Conservation (phyloP, 2,113 vertebrate genomes). For the Ahaetulla prasina region DNA sequence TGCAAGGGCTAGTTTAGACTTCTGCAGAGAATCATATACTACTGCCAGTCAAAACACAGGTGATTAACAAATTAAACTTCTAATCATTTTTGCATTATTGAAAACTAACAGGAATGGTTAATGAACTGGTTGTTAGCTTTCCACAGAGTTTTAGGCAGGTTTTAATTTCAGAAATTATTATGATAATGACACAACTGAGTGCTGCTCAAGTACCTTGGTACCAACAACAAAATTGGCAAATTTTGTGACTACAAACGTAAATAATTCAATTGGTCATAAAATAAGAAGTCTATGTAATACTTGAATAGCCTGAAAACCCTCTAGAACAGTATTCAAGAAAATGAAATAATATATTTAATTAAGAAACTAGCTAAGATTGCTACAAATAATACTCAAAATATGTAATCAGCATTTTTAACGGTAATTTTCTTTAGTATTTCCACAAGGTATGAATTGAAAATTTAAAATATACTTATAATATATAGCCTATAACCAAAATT, state of each 20-base stretch:
- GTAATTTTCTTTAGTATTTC: conserved; percentile 38
- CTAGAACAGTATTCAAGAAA: conserved; percentile 43
- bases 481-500: conserved; percentile 4
- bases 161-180: conserved; percentile 82
- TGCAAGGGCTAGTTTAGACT: conserved; percentile 79
- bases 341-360: conserved; percentile 52
- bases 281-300: conserved; percentile 62
- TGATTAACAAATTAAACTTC: conserved; percentile 81
- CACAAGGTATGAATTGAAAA: conserved; percentile 48
- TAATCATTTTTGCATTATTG: conserved; percentile 80
- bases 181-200: conserved; percentile 74
- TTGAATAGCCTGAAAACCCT: conserved; percentile 61
- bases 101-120: conserved; percentile 80
- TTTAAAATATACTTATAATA: conserved; percentile 8
- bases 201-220: conserved; percentile 68
- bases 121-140: conserved; percentile 80
- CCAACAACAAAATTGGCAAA: conserved; percentile 66
- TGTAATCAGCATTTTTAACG: conserved; percentile 35
- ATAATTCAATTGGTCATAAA: conserved; percentile 69
- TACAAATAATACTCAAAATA: conserved; percentile 22
- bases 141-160: conserved; percentile 78
- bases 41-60: conserved; percentile 78
- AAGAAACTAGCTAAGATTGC: neutral
- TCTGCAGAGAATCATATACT: conserved; percentile 75
- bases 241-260: conserved; percentile 70